phyloP scores from a whole-genome alignment of 2,888 invertebrate species.

The Sarcophaga variegata region DNA sequence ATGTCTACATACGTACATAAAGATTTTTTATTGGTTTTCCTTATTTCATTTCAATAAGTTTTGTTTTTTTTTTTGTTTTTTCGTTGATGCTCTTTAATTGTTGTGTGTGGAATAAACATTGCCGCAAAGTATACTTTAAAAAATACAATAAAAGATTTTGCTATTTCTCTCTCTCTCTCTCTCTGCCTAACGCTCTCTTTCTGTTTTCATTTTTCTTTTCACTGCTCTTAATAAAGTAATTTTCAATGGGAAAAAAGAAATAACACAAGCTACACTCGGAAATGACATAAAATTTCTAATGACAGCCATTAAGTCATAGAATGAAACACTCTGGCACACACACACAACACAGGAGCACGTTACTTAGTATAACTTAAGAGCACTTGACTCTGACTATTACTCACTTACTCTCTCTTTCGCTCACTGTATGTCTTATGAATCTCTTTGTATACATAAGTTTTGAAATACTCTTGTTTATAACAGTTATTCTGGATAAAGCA shows the following conservation, averaged over 20 bases:
- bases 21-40: constrained; percentile 4
- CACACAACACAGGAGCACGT: constrained; percentile 14
- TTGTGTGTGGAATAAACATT: constrained; percentile 60
- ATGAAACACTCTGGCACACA: neutral
- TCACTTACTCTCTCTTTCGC: constrained; percentile 16
- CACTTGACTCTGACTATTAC: neutral
- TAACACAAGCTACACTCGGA: constrained; percentile 54
- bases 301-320: constrained; percentile 17
- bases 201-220: neutral
- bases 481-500: constrained; percentile 30
- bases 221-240: constrained; percentile 56
- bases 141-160: neutral
- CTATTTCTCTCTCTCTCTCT: too few species aligned
- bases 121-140: constrained; percentile 66
- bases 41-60: constrained; percentile 49
- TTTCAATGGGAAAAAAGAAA: constrained; percentile 40
- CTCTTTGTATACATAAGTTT: neutral
- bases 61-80: constrained; percentile 23
- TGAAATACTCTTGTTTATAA: constrained; percentile 41
- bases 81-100: constrained; percentile 56
- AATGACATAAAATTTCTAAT: constrained; percentile 54
- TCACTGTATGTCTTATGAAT: neutral
- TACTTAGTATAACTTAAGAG: neutral
- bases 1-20: neutral
- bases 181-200: neutral